Percentiles rank a stretch among this genome's conserved stretches.
Conservation (phyloP, 2,113 vertebrate genomes). For the Apteryx mantelli region DNA sequence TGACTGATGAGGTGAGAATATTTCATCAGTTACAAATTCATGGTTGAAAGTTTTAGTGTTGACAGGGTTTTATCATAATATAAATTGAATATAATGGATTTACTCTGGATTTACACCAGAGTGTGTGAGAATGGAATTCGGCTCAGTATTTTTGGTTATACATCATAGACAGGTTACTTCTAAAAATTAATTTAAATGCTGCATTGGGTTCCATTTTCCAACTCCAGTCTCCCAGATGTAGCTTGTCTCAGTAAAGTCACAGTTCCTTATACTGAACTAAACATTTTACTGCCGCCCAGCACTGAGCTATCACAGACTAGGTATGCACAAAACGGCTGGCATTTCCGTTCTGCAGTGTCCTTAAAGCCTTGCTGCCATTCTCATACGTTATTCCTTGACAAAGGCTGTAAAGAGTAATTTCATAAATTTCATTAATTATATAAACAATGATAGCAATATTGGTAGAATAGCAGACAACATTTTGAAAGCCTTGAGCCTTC, state of each 20-base stretch:
- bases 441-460: fast-evolving
- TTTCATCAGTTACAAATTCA: background rate
- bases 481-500: background rate
- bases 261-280: background rate
- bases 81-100: background rate
- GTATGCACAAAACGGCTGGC: background rate
- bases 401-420: background rate
- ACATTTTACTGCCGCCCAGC: background rate
- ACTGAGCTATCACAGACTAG: background rate
- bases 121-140: background rate
- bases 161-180: background rate
- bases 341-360: background rate
- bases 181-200: background rate
- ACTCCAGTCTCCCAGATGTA: background rate
- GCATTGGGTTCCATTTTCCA: background rate
- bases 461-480: background rate
- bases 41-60: background rate
- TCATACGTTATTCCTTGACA: background rate
- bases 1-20: slow-evolving; percentile 47
- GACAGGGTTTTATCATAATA: background rate
- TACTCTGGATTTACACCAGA: background rate
- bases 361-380: background rate
- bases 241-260: background rate
- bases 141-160: background rate
- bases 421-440: background rate